A percentile compares a stretch with the other conserved stretches of the same genome.
phyloP scores from a whole-genome alignment of 2,888 invertebrate genomes.

The Eristalis intricaria region DNA sequence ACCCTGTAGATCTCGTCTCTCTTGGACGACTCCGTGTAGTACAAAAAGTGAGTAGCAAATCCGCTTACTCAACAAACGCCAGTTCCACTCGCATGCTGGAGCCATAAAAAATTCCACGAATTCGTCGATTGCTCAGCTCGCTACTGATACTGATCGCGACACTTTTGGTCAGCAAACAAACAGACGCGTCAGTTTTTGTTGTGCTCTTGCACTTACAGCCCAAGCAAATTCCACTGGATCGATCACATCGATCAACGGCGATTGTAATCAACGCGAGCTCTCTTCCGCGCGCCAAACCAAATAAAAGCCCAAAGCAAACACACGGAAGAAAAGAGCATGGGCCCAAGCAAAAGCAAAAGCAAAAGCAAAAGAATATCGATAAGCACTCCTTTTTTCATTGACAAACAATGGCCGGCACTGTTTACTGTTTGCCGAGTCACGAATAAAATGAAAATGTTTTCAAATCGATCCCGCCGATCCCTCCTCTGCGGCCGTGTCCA shows the following conservation, averaged over 20 bases:
- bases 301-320: constrained; percentile 3
- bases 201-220: not conserved
- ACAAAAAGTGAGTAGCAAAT: no score
- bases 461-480: not conserved
- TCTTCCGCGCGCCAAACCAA: constrained; percentile 47
- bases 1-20: no score
- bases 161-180: no score
- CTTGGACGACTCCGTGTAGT: no score
- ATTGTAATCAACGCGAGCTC: constrained; percentile 51
- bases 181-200: no score
- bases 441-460: constrained; percentile 16
- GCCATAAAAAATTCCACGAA: not conserved
- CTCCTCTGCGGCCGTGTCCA: not conserved
- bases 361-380: constrained; percentile 34
- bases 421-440: constrained; percentile 34
- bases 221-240: constrained; percentile 66
- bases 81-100: not conserved
- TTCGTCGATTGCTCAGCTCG: not conserved
- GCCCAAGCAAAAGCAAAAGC: constrained; percentile 10
- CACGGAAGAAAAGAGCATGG: constrained; percentile 20
- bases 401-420: constrained; percentile 54
- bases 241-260: constrained; percentile 75
- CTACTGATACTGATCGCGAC: not conserved
- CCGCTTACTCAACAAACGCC: not conserved
- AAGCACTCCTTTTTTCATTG: constrained; percentile 56